Evolutionary conservation across 2,113 vertebrate species (phyloP).

Genomic region (Amphiprion percula): DNA sequence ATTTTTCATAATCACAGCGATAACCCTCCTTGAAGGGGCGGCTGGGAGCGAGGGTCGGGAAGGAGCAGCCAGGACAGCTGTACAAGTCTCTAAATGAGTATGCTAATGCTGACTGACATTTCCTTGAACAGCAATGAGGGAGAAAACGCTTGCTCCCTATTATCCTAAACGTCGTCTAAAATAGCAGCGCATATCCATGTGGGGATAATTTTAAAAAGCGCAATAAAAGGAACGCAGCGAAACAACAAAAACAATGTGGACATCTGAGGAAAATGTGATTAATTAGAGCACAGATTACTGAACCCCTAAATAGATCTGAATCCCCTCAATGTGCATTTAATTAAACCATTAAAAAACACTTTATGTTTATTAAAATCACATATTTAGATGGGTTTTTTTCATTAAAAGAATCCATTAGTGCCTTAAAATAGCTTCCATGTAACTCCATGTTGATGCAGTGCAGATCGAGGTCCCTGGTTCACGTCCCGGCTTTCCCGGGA

Average conservation of each 20-base stretch:
- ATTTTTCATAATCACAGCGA: constrained; percentile 81
- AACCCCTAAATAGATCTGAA: neutral
- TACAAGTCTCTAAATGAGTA: constrained; percentile 77
- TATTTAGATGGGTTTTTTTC: too few relatives aligned
- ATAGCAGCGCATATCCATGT: constrained; percentile 20
- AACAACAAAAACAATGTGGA: neutral
- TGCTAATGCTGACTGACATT: constrained; percentile 84
- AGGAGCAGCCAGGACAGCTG: constrained; percentile 62
- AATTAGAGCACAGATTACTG: neutral
- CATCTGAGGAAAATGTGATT: neutral
- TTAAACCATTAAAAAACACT: too few relatives aligned
- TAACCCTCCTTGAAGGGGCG: constrained; percentile 77
- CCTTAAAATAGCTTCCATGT: too few relatives aligned
- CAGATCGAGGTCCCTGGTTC: too few relatives aligned
- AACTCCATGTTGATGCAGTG: too few relatives aligned
- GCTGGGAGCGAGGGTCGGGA: constrained; percentile 57
- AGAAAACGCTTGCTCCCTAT: constrained; percentile 60
- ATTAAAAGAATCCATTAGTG: too few relatives aligned
- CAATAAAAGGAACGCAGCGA: neutral
- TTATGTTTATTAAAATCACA: too few relatives aligned
- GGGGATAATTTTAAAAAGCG: constrained; percentile 19
- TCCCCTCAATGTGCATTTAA: too few relatives aligned
- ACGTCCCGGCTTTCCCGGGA: too few relatives aligned
- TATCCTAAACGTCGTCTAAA: constrained; percentile 55
- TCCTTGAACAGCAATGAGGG: constrained; percentile 65